These are phyloP conservation scores for Poeciliopsis occidentalis DNA, from an alignment of 2,113 vertebrate genomes.

Conservation along the genomic window DNA sequence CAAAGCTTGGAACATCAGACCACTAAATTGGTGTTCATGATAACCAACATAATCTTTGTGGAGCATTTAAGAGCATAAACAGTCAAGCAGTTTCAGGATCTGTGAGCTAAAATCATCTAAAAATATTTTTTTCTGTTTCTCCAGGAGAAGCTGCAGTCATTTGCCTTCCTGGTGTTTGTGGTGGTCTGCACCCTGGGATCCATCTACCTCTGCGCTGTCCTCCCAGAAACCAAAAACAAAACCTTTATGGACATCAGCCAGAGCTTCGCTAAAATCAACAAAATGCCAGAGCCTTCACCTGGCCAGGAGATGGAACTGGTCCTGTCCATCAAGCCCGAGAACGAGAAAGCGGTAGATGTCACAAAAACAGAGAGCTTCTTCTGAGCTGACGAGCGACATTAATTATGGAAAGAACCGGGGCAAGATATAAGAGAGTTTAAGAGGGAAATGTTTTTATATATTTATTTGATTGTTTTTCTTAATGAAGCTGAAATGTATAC, in stretches of 20 bases:
- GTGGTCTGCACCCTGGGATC: constrained; percentile 82
- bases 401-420: background rate
- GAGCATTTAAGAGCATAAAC: constrained; percentile 16
- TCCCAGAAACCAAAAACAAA: constrained; percentile 97
- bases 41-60: constrained; percentile 1
- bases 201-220: constrained; percentile 83
- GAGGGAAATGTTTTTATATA: constrained; percentile 41
- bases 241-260: constrained; percentile 90
- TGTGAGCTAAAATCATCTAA: background rate
- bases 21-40: constrained; percentile 19
- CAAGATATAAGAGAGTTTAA: background rate
- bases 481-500: background rate
- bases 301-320: constrained; percentile 78
- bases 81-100: constrained; percentile 15
- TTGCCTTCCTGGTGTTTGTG: constrained; percentile 91
- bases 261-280: constrained; percentile 90
- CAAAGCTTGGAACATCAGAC: constrained; percentile 27
- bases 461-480: constrained; percentile 35
- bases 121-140: constrained; percentile 25
- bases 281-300: constrained; percentile 56
- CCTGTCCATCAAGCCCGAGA: constrained; percentile 47
- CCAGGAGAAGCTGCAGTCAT: constrained; percentile 84
- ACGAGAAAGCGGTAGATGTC: constrained; percentile 37
- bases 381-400: constrained; percentile 31
- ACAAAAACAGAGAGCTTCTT: constrained; percentile 71